These are phyloP conservation scores for Erythrocebus patas DNA, from an alignment of 2,113 vertebrate species.

Conservation along the genomic window DNA sequence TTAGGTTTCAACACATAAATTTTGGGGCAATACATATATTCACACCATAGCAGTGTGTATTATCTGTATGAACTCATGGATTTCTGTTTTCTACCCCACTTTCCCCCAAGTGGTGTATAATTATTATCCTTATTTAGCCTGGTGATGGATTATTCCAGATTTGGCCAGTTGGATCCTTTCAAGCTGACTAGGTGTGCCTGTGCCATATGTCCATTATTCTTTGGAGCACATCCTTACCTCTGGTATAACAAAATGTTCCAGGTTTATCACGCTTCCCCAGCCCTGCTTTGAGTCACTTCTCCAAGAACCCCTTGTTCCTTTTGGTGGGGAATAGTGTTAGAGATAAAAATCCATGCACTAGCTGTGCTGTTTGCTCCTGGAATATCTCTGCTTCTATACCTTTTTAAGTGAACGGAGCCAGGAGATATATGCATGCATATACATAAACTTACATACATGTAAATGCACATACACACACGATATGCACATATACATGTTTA, in stretches of 20 bases:
- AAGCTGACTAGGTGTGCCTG: neutral
- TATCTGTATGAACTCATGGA: neutral
- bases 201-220: neutral
- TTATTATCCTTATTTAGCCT: neutral
- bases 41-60: neutral
- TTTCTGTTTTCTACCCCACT: neutral
- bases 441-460: neutral
- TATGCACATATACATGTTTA: neutral
- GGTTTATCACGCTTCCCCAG: neutral
- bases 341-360: neutral
- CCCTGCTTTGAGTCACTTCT: neutral
- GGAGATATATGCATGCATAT: neutral
- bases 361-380: neutral
- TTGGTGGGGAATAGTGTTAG: neutral
- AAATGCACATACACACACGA: neutral
- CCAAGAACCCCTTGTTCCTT: neutral
- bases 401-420: neutral
- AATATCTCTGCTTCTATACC: neutral
- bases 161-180: neutral
- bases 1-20: neutral
- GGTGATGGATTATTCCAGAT: neutral
- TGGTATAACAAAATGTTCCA: neutral
- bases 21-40: neutral
- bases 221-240: neutral
- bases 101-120: neutral